Base-by-base conservation (phyloP, 2,888 invertebrate genomes). In the Phytoseiulus persimilis region DNA sequence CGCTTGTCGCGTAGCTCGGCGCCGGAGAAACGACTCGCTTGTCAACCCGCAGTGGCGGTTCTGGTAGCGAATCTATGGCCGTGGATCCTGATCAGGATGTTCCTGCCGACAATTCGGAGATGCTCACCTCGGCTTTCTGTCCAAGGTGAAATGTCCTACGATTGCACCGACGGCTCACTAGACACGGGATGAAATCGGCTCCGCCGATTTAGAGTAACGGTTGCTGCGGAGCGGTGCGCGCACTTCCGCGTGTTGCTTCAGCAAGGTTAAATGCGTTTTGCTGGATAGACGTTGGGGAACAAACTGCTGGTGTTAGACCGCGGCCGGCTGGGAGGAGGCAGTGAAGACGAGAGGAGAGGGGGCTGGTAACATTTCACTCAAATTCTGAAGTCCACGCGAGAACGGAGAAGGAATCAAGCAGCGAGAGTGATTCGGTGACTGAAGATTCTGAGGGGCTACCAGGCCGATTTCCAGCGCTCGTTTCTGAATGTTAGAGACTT, bases 231-330 rank as follows among this genome's bases (percentile, higher is more conserved):
- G 65, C 65, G 65, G 65, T 65, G 65, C 65, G 65, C 65, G 65
- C 65, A 65, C 65, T 65, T 65, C 65, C 65, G 65, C 65, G 65
- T 65, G 65, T 65, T 28, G 65, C 65, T 65, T 65, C 65, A 65
- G 65, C 65, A 65, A 65, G 65, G 65, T 65, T 65, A 65, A 65
- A 65, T 65, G 65, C 65, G 65, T 65, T 65, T 65, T 65, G 65
- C 28, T 28, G 65, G 65, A 65, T 65, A 65, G 65, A 65, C 28
- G 65, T 28, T 65, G 65, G 65, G 65, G 28, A 65, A 23, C 23
- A 28, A 65, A 65, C 65, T 65, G 65, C 65, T 18, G 65, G 65
- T 65, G 65, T 65, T 65, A 65, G 65, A 65, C 65, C 65, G 65
- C 65, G 65, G 65, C 65, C 65, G 65, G 65, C 65, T 65, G 65